These are phyloP conservation scores for Spheniscus humboldti DNA, from an alignment of 2,797 vertebrate genomes.

Conservation along the genomic window DNA sequence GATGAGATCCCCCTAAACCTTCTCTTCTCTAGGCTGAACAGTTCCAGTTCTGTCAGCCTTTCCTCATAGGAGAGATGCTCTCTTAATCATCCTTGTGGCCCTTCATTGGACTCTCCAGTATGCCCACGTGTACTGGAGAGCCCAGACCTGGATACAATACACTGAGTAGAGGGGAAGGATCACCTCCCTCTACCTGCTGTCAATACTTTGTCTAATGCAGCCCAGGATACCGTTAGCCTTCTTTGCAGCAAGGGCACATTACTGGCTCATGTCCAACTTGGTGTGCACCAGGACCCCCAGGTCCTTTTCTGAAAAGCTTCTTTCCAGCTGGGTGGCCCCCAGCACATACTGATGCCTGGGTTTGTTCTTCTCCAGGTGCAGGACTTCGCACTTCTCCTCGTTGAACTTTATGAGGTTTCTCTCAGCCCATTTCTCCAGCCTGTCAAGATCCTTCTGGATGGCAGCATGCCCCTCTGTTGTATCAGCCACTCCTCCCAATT, in stretches of 20 bases:
- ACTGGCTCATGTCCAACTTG: background rate
- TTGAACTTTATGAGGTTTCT: background rate
- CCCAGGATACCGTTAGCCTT: background rate
- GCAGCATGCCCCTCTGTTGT: too few species aligned
- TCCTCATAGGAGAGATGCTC: background rate
- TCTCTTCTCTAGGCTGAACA: background rate
- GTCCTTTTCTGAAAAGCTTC: background rate
- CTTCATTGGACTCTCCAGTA: background rate
- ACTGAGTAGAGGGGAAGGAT: background rate
- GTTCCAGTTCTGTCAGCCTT: background rate
- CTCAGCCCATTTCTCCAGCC: background rate
- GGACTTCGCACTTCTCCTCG: background rate
- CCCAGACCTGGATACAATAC: background rate
- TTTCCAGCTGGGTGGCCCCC: background rate
- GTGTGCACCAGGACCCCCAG: background rate
- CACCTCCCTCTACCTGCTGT: background rate
- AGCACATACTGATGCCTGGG: background rate
- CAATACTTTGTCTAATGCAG: background rate
- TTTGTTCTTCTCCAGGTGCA: background rate
- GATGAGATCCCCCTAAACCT: background rate
- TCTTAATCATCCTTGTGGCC: background rate
- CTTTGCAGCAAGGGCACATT: background rate
- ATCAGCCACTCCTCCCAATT: background rate
- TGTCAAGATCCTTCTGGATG: background rate
- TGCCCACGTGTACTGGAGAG: background rate